These are phyloP conservation scores for Intellagama lesueurii DNA, from an alignment of 2,797 vertebrate species.

Conservation along the genomic window DNA sequence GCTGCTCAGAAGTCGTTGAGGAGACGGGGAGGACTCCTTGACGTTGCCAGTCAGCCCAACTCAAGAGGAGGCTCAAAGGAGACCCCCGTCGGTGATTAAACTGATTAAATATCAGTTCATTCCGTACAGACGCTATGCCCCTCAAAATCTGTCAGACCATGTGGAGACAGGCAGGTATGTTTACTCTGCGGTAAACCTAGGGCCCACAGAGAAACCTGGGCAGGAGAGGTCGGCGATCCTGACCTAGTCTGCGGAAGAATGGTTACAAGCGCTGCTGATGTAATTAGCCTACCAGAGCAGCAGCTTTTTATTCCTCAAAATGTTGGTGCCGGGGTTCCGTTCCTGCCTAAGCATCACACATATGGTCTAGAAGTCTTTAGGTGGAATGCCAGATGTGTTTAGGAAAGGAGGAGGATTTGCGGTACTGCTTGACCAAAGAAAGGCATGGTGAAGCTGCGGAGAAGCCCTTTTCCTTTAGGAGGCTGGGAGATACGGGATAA, in stretches of 20 bases:
- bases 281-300: no score
- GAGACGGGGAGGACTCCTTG: slow-evolving; percentile 54
- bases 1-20: slow-evolving; percentile 25
- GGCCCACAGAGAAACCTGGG: no score
- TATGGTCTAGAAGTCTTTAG: neutral
- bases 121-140: no score
- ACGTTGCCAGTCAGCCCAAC: neutral
- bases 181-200: no score
- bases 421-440: neutral
- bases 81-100: no score
- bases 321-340: neutral
- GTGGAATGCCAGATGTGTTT: neutral
- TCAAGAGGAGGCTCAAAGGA: neutral
- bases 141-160: neutral
- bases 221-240: neutral
- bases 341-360: neutral
- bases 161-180: neutral
- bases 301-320: neutral
- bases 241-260: neutral
- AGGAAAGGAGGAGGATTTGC: neutral
- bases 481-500: no score
- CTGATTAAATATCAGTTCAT: no score
- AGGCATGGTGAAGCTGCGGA: neutral
- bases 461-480: neutral
- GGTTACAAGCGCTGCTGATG: no score